Evolutionary conservation across 2,888 invertebrate species (phyloP), one percentile per base, ranked within the genome.

Genomic region (Atherix ibis): DNA sequence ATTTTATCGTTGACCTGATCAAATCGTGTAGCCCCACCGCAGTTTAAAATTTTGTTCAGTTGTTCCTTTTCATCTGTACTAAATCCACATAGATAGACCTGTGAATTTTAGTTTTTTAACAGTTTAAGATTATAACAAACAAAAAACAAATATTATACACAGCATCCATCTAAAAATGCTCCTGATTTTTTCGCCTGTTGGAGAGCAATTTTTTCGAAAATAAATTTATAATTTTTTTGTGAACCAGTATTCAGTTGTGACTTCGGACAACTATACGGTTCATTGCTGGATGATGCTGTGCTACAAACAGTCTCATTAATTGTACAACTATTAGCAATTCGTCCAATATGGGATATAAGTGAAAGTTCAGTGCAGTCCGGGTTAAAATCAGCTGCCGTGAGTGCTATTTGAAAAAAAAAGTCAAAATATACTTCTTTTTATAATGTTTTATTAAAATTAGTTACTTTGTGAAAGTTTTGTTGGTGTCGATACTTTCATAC

Each of bases 151-250:
- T n/a, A 10, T 15, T 10, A 10, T 56, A 84, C 81, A 58, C 78
- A 81, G 52, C 87, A 91, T 31, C 89, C 89, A 63, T 92, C 91
- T 36, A 92, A 70, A 52, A 88, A 88, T 38, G 73, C 66, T 19
- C 85, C 88, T 40, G 76, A 77, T 51, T 69, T 71, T 51, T 77
- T 78, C 2, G 76, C 73, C 37, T 67, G 64, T 35, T 69, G 70
- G 43, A 81, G 63, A 46, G 79, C 75, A 27, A 79, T 61, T 35
- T 58, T 54, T 27, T 55, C 52, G 10, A 62, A 41, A 8, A 55
- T 29, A 14, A 48, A 46, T 32, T 46, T 44, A 37, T 47, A 41
- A n/a, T n/a, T n/a, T n/a, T n/a, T n/a, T n/a, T n/a, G n/a, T n/a
- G n/a, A n/a, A n/a, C n/a, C n/a, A n/a, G n/a, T n/a, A n/a, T n/a